Evolutionary conservation across 2,888 invertebrate genomes (phyloP).

Genomic region (Masnerella sp.): DNA sequence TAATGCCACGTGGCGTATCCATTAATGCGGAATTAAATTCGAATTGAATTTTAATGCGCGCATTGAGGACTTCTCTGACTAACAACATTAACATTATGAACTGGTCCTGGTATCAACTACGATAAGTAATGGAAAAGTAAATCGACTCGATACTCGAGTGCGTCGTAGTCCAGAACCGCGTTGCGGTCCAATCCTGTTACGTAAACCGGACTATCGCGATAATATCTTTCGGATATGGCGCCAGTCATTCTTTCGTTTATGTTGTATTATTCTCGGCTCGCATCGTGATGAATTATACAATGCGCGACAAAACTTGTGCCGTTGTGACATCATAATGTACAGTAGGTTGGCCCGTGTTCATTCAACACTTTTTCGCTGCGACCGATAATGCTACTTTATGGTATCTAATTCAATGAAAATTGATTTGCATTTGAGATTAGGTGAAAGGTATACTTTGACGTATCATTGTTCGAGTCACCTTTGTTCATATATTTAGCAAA

Average conservation of each 20-base stretch:
- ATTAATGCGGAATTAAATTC: constrained; percentile 43
- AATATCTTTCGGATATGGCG: constrained; percentile 63
- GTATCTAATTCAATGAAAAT: constrained; percentile 10
- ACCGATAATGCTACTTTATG: background rate
- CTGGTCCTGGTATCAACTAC: constrained; percentile 24
- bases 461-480: background rate
- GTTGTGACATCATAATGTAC: constrained; percentile 30
- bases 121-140: constrained; percentile 27
- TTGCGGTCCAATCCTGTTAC: constrained; percentile 24
- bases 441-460: constrained; percentile 1
- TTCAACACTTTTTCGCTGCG: constrained; percentile 1
- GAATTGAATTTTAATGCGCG: constrained; percentile 38
- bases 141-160: constrained; percentile 17
- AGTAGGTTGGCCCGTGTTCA: constrained; percentile 4
- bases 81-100: constrained; percentile 39
- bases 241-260: constrained; percentile 59
- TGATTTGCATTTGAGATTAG: constrained; percentile 1
- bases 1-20: constrained; percentile 37
- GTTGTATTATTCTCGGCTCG: constrained; percentile 63
- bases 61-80: constrained; percentile 29
- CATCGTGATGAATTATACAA: constrained; percentile 52
- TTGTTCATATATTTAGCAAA: background rate
- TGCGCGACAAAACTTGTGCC: constrained; percentile 20
- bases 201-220: constrained; percentile 57
- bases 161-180: constrained; percentile 5